phyloP scores from a whole-genome alignment of 2,888 invertebrate species.

The Ganaspis brasiliensis region DNA sequence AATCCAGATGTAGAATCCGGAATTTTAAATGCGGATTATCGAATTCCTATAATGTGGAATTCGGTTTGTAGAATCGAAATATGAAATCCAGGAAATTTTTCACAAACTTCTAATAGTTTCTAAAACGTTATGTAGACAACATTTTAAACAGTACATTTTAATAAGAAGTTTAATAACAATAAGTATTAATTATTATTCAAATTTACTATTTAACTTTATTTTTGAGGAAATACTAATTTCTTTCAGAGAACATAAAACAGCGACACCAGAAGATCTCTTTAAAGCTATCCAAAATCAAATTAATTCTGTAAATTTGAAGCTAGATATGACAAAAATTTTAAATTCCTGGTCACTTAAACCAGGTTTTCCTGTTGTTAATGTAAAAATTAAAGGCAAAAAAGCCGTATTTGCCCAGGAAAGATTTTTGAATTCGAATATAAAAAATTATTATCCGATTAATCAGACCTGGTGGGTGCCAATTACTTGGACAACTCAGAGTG shows the following conservation, averaged over 20 bases:
- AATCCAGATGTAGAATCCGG: no score
- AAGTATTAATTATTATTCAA: no score
- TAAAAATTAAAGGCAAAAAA: constrained; percentile 66
- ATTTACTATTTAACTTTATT: neutral
- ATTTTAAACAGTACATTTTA: no score
- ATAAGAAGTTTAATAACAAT: no score
- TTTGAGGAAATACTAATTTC: neutral
- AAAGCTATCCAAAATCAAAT: constrained; percentile 59
- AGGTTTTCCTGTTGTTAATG: constrained; percentile 84
- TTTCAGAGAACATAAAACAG: neutral
- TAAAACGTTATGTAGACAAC: no score
- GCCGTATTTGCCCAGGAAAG: constrained; percentile 64
- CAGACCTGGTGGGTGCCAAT: constrained; percentile 90
- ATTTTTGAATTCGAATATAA: constrained; percentile 63
- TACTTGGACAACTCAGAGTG: constrained; percentile 84
- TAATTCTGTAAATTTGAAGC: constrained; percentile 21
- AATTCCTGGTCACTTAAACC: constrained; percentile 84
- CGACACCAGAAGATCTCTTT: constrained; percentile 66
- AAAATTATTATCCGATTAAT: neutral
- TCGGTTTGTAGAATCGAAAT: no score
- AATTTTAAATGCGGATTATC: no score
- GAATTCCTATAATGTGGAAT: no score
- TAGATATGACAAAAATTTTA: constrained; percentile 70
- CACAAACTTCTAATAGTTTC: no score
- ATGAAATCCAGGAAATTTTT: no score